Conservation (phyloP, 1,140 invertebrate genomes). For the Cataglyphis hispanica region DNA sequence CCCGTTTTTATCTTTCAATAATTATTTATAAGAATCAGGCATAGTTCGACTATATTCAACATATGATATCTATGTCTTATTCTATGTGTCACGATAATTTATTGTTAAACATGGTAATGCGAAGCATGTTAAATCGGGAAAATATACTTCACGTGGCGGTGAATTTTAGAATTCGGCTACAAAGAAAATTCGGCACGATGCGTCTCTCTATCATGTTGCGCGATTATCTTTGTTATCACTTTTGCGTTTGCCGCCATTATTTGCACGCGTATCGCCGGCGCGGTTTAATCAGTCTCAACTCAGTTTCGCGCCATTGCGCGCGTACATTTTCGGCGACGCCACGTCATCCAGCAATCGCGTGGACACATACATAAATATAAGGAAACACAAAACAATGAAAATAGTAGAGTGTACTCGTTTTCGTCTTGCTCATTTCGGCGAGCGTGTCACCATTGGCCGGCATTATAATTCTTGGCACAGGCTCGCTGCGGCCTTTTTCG, state of each 20-base stretch:
- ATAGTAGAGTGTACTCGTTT: not conserved
- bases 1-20: not conserved
- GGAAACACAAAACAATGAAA: slow-evolving; percentile 60
- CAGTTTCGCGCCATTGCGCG: not conserved
- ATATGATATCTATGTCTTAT: not conserved
- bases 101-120: slow-evolving; percentile 25
- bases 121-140: not conserved
- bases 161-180: slow-evolving; percentile 15
- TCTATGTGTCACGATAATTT: slow-evolving; percentile 5
- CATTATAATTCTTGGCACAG: slow-evolving; percentile 53
- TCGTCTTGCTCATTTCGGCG: not conserved
- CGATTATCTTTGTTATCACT: not conserved
- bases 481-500: slow-evolving; percentile 5
- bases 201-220: slow-evolving; percentile 2
- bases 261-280: not conserved
- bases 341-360: not conserved
- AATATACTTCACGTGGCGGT: not conserved
- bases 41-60: not conserved
- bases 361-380: not conserved
- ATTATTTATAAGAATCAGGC: not conserved
- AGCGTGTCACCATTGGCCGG: not conserved
- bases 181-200: not conserved
- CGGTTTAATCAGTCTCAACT: slow-evolving; percentile 5
- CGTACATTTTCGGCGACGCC: slow-evolving; percentile 11
- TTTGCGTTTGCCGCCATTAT: not conserved